Conservation (phyloP, 2,888 invertebrate species). For the Pyrrhia umbra region DNA sequence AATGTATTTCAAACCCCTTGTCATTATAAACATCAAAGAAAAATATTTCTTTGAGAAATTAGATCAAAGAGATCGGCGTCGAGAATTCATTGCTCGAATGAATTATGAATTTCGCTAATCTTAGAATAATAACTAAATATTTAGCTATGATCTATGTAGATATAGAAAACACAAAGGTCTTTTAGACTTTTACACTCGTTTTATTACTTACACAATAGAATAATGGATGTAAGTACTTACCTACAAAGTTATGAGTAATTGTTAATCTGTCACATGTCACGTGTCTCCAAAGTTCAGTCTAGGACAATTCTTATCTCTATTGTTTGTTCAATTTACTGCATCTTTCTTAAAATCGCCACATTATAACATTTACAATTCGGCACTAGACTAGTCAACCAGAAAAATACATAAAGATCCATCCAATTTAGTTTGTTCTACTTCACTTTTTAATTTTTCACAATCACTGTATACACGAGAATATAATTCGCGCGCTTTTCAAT, state of each 20-base stretch:
- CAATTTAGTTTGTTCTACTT: constrained; percentile 23
- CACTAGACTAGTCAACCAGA: background rate
- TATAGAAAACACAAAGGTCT: background rate
- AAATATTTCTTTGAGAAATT: constrained; percentile 43
- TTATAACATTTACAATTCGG: constrained; percentile 35
- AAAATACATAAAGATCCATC: constrained; percentile 2
- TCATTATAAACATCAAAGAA: constrained; percentile 57
- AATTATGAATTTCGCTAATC: too few species aligned
- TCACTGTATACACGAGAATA: constrained; percentile 60
- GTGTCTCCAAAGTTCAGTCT: constrained; percentile 78
- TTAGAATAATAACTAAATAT: constrained; percentile 1
- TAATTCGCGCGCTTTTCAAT: constrained; percentile 80
- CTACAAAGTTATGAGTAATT: constrained; percentile 71
- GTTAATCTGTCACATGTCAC: constrained; percentile 74
- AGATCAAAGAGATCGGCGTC: constrained; percentile 37
- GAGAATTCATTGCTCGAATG: constrained; percentile 11
- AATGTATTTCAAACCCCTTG: constrained; percentile 47
- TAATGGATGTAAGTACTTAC: constrained; percentile 20
- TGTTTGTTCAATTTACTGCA: constrained; percentile 60
- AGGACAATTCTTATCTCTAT: constrained; percentile 82
- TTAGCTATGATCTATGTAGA: background rate
- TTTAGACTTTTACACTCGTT: constrained; percentile 7
- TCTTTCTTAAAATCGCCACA: constrained; percentile 30
- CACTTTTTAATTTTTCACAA: constrained; percentile 49
- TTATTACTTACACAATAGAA: background rate